Percentiles rank a stretch among this genome's conserved stretches.
Evolutionary conservation across 2,888 invertebrate species (phyloP).

Genomic region (Osmoderma eremita): DNA sequence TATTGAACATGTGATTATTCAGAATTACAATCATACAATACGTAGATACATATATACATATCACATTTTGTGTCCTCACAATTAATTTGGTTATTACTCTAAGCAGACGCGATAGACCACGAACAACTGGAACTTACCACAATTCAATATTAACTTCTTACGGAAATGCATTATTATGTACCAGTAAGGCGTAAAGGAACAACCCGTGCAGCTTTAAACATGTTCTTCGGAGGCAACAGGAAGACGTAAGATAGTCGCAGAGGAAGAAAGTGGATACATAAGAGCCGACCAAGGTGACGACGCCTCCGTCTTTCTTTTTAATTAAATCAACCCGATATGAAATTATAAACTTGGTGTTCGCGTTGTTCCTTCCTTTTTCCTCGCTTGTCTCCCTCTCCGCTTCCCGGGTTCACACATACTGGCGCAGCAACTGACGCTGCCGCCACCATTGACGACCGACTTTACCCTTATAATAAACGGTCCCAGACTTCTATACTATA

Average conservation of each 20-base stretch:
- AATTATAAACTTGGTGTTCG: constrained; percentile 30
- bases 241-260: neutral
- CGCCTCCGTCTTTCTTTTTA: constrained; percentile 11
- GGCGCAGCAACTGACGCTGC: neutral
- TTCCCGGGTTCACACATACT: constrained; percentile 4
- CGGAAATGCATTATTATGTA: neutral
- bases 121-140: constrained; percentile 1
- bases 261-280: neutral
- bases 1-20: too few species aligned
- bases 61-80: too few species aligned
- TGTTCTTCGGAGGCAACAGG: neutral
- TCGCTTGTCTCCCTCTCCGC: neutral
- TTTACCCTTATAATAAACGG: constrained; percentile 30
- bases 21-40: too few species aligned
- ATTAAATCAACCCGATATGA: constrained; percentile 37
- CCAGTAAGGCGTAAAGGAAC: neutral
- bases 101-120: too few species aligned
- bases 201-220: neutral
- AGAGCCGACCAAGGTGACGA: neutral
- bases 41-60: too few species aligned
- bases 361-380: constrained; percentile 5
- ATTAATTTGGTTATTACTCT: too few species aligned
- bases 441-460: constrained; percentile 2
- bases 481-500: constrained; percentile 43
- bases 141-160: neutral